phyloP scores from a whole-genome alignment of 2,888 invertebrate species.

The Thymelicus lineola region DNA sequence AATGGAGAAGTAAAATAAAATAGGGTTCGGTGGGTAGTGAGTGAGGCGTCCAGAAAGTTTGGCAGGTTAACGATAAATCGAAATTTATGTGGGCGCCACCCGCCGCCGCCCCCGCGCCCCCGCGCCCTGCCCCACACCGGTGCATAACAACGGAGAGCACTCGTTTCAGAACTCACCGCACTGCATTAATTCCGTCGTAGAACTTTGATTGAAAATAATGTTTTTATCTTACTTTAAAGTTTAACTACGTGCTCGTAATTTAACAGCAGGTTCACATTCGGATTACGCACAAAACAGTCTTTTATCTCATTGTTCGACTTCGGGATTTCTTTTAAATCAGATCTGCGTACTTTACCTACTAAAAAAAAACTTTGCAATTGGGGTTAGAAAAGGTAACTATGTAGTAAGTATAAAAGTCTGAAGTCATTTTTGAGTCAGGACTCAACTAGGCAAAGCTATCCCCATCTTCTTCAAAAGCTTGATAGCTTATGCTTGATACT shows the following conservation, averaged over 20 bases:
- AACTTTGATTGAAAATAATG: conserved; percentile 13
- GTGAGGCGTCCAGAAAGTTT: conserved; percentile 76
- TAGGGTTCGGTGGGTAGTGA: conserved; percentile 70
- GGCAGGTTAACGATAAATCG: conserved; percentile 79
- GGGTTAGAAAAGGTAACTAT: too few relatives aligned
- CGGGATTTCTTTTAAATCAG: too few relatives aligned
- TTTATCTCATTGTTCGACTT: too few relatives aligned
- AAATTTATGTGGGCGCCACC: conserved; percentile 74
- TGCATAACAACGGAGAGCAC: conserved; percentile 35
- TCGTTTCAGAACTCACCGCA: conserved; percentile 8
- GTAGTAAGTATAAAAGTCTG: too few relatives aligned
- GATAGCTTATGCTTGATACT: too few relatives aligned
- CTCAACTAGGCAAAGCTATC: too few relatives aligned
- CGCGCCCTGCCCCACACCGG: conserved; percentile 39
- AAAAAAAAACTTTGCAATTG: too few relatives aligned
- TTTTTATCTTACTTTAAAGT: neutral
- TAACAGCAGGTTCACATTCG: too few relatives aligned
- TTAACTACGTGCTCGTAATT: neutral
- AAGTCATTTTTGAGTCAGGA: too few relatives aligned
- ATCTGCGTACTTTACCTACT: too few relatives aligned
- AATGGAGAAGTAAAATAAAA: conserved; percentile 78
- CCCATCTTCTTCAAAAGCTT: too few relatives aligned
- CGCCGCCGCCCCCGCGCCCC: conserved; percentile 44
- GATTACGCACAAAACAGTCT: too few relatives aligned
- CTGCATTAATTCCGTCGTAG: conserved; percentile 7